Evolutionary conservation across 2,797 vertebrate genomes (phyloP).

Genomic region (Poeciliopsis gracilis): DNA sequence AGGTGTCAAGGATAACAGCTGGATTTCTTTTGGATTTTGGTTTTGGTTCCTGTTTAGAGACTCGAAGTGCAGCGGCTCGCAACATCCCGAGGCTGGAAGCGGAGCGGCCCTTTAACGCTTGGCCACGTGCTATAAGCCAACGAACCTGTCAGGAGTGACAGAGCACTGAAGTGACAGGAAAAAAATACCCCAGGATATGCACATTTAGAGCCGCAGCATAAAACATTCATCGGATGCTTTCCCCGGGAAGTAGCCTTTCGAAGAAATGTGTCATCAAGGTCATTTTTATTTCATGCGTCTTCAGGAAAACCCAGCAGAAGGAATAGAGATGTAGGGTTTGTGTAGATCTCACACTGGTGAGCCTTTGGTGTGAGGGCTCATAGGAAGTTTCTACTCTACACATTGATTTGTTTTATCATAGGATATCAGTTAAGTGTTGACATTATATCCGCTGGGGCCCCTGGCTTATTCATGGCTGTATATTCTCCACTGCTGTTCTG

Average conservation of each 20-base stretch:
- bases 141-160: conserved; percentile 70
- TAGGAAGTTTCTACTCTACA: conserved; percentile 13
- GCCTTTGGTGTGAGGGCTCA: neutral
- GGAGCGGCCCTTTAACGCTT: conserved; percentile 46
- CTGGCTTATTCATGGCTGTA: neutral
- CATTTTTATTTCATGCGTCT: conserved; percentile 75
- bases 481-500: neutral
- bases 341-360: neutral
- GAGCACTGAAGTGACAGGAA: conserved; percentile 72
- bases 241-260: conserved; percentile 51
- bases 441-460: conserved; percentile 1
- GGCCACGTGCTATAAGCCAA: conserved; percentile 48
- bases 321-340: neutral
- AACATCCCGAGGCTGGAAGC: conserved; percentile 16
- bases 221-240: conserved; percentile 71
- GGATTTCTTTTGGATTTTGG: neutral
- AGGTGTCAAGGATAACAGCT: conserved; percentile 2
- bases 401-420: conserved; percentile 36
- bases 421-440: conserved; percentile 19
- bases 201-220: conserved; percentile 71
- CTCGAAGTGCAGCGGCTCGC: conserved; percentile 1
- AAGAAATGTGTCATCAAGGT: conserved; percentile 65
- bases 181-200: conserved; percentile 71
- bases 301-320: conserved; percentile 45
- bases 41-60: conserved; percentile 15